Percentiles rank a stretch among this genome's conserved stretches.
Conservation (phyloP, 2,113 vertebrate genomes). For the Athene noctua region DNA sequence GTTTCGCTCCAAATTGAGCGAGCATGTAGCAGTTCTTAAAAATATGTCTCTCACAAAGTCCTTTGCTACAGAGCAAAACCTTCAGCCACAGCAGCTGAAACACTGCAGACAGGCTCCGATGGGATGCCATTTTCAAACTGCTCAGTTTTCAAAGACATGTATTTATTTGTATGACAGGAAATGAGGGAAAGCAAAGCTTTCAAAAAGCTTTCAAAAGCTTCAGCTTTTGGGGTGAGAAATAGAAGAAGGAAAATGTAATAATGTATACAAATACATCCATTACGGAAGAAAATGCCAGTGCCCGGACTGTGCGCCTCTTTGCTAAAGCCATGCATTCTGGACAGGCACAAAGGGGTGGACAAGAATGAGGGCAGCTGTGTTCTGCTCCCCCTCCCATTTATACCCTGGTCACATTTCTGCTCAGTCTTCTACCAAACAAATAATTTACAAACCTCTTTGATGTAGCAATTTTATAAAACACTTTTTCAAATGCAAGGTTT, state of each 20-base stretch:
- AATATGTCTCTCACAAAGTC: background rate
- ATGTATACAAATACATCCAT: background rate
- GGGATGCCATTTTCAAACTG: background rate
- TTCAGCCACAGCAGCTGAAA: background rate
- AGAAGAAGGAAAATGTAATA: background rate
- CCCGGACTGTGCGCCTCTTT: background rate
- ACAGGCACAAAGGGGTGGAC: background rate
- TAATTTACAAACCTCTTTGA: fast-evolving
- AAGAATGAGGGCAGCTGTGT: background rate
- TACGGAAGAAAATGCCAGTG: background rate
- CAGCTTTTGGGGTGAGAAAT: background rate
- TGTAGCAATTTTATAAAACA: background rate
- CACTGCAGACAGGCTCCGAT: background rate
- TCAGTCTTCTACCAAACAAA: background rate
- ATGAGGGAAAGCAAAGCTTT: background rate
- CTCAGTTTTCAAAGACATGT: background rate
- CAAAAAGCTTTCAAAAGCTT: background rate
- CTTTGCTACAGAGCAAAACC: background rate
- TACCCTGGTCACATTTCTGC: background rate
- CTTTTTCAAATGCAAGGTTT: background rate
- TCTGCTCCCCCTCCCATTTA: background rate
- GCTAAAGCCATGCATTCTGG: background rate
- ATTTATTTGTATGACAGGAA: background rate
- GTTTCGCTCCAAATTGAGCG: background rate
- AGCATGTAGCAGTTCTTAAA: background rate